phyloP scores from a whole-genome alignment of 2,797 vertebrate genomes.

The Tapera naevia region DNA sequence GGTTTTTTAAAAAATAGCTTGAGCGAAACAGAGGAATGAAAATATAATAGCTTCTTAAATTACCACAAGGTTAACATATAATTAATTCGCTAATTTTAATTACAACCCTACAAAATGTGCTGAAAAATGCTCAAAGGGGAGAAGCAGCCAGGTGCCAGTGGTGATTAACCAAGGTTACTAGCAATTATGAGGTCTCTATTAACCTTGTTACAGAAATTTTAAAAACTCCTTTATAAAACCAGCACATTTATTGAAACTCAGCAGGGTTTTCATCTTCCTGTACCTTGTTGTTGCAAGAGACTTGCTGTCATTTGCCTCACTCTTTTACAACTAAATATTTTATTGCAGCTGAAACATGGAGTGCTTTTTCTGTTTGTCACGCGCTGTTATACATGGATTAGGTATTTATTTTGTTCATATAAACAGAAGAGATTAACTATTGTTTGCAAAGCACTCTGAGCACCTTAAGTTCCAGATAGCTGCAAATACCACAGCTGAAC shows the following conservation, averaged over 20 bases:
- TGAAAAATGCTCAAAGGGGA: conserved; percentile 19
- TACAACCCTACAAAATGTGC: conserved; percentile 4
- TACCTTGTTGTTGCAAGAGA: background rate
- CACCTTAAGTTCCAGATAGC: background rate
- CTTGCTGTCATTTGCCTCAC: background rate
- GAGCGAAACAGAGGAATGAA: background rate
- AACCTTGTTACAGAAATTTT: background rate
- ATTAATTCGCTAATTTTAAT: conserved; percentile 66
- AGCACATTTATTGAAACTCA: background rate
- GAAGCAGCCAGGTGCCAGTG: conserved; percentile 13
- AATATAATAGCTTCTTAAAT: conserved; percentile 50
- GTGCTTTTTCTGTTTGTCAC: background rate
- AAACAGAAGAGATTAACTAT: background rate
- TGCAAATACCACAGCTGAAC: background rate
- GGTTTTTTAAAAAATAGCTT: background rate
- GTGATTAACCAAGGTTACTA: conserved; percentile 22
- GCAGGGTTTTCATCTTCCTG: background rate
- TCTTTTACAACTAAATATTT: background rate
- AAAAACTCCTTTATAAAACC: background rate
- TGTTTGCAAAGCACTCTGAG: background rate
- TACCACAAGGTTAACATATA: conserved; percentile 42
- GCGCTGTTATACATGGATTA: accelerated
- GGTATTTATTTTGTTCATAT: background rate
- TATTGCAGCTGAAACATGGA: background rate
- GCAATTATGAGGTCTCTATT: conserved; percentile 38